Base-by-base conservation (phyloP, 30 jellyfish, hydroid and myxozoan species). In the Turritopsis rubra region DNA sequence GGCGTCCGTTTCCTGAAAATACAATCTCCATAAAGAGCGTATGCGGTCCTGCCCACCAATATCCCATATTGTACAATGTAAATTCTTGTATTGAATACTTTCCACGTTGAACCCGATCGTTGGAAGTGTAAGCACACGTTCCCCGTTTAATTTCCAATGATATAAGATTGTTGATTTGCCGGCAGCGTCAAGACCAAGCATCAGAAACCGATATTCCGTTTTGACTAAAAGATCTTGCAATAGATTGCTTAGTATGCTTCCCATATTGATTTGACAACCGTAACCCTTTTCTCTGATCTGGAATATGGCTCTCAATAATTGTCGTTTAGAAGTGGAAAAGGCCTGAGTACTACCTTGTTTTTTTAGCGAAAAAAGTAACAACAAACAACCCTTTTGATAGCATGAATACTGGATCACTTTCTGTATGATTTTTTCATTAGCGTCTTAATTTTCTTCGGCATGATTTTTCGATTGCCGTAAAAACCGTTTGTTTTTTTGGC, bases 121-220 rank as follows among this genome's bases (percentile, higher is more conserved):
- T 20, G 98, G 98, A 0, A 92, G 83, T 27, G 98, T 92, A 19
- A 91, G 94, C 16, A 92, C 98, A 54, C 85, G 88, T 80, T 92
- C 96, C 24, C 85, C 85, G 70, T 85, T 89, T 18, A 92, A 85
- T 80, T 92, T 92, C 77, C 88, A 88, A 52, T 92, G 91, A 84
- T 92, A 92, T 70, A 92, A 75, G 23, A 92, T 92, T 52, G 98
- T 92, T 0, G 97, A 87, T 73, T 91, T 91, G 8, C 97, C 97
- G 1, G 96, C 97, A 5, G 93, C 90, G 79, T 92, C 98, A 1
- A 92, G 91, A 60, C 98, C 98, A 1, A 92, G 96, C 98, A 92
- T 92, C 52, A 92, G 88, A 17, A 88, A 76, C 20, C 98, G 93
- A 81, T 95, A 88, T 26, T 92, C 98, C 78, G 77, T 85, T 78